phyloP scores from a whole-genome alignment of 1,140 invertebrate genomes.

The Drosophila mauritiana region DNA sequence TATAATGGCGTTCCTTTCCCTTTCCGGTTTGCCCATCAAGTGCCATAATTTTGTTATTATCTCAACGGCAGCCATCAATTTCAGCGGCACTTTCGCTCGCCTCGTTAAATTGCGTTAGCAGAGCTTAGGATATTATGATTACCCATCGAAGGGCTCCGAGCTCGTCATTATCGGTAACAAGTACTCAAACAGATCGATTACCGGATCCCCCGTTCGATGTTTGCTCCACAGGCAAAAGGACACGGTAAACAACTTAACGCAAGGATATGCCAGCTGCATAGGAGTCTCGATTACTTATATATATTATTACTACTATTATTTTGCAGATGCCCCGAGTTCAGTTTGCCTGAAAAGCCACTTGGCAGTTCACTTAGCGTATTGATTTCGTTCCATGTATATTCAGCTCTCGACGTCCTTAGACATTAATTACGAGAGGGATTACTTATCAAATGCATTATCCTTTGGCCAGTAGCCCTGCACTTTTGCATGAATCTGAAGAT shows the following conservation, averaged over 20 bases:
- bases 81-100: neutral
- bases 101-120: neutral
- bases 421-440: conserved; percentile 1
- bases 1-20: neutral
- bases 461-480: conserved; percentile 1
- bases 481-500: too few species aligned
- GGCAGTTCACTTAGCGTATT: neutral
- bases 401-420: neutral
- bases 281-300: conserved; percentile 16
- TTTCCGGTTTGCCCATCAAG: neutral
- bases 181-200: conserved; percentile 30
- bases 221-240: conserved; percentile 1
- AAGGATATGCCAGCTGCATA: conserved; percentile 8
- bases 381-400: neutral
- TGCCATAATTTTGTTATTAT: neutral
- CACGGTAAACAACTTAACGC: neutral
- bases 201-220: neutral
- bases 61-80: neutral
- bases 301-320: neutral
- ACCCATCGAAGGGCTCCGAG: conserved; percentile 2
- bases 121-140: conserved; percentile 22
- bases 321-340: neutral
- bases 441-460: conserved; percentile 5
- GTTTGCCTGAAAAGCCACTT: too few species aligned
- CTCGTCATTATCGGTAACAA: conserved; percentile 37